Conservation (phyloP, 2,113 vertebrate genomes). For the Menidia beryllina region DNA sequence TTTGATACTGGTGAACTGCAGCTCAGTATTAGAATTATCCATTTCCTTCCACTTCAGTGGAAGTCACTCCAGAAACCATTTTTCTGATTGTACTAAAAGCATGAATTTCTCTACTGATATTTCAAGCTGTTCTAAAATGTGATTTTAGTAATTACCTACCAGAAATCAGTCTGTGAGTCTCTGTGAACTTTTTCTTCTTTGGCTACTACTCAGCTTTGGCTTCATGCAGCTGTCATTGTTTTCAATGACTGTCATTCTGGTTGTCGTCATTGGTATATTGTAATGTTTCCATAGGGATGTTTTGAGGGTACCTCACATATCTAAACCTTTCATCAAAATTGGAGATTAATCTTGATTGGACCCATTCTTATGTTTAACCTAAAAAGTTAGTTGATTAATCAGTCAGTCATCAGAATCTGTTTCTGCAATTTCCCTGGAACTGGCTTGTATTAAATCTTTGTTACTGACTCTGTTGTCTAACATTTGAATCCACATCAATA, state of each 20-base stretch:
- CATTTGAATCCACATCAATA: too few relatives aligned
- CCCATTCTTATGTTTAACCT: too few relatives aligned
- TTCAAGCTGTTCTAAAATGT: constrained; percentile 22
- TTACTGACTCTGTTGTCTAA: background rate
- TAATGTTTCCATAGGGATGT: too few relatives aligned
- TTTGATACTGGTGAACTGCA: constrained; percentile 19
- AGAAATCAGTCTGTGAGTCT: constrained; percentile 26
- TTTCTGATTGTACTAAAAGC: constrained; percentile 16
- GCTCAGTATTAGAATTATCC: constrained; percentile 21
- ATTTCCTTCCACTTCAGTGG: constrained; percentile 17
- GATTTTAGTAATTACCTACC: constrained; percentile 29
- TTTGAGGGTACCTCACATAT: too few relatives aligned
- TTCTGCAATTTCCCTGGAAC: background rate
- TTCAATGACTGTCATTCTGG: constrained; percentile 39
- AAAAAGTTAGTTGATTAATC: background rate
- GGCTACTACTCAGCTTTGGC: constrained; percentile 14
- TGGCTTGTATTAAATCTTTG: too few relatives aligned
- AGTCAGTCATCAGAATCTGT: background rate
- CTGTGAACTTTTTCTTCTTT: constrained; percentile 18
- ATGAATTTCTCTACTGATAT: constrained; percentile 28
- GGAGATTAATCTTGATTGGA: too few relatives aligned
- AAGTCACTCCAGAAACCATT: constrained; percentile 32
- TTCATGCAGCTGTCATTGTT: constrained; percentile 20
- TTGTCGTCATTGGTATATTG: constrained; percentile 5
- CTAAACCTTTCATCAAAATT: too few relatives aligned